Percentiles rank a stretch among this genome's conserved stretches.
These are phyloP conservation scores for Chauna torquata DNA, from an alignment of 2,113 vertebrate genomes.

Conservation along the genomic window DNA sequence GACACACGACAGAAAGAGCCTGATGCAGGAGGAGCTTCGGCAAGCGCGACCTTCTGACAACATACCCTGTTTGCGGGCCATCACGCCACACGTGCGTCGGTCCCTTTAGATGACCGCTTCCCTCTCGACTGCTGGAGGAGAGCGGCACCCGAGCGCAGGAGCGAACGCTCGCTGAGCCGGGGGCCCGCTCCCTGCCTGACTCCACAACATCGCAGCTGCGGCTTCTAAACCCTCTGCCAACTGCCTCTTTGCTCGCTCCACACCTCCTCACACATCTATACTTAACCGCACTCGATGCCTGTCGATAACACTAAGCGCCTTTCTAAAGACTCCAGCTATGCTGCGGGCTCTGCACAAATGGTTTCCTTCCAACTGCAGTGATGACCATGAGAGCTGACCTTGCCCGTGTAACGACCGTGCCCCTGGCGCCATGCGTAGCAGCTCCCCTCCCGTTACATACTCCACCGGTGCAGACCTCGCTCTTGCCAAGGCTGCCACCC, in stretches of 20 bases:
- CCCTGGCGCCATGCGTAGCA: fast-evolving
- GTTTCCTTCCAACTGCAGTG: not conserved
- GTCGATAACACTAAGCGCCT: fast-evolving
- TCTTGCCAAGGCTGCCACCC: not conserved
- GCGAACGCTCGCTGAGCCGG: fast-evolving
- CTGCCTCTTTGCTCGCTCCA: not conserved
- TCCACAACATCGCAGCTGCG: not conserved
- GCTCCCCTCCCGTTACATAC: not conserved
- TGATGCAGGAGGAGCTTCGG: fast-evolving
- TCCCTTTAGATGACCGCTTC: not conserved
- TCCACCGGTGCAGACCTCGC: not conserved
- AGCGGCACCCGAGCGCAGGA: fast-evolving
- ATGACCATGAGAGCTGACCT: not conserved
- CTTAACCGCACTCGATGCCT: not conserved
- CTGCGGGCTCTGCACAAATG: too few species aligned
- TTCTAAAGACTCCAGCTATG: not conserved
- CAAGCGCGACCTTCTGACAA: not conserved
- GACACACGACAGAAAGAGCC: fast-evolving
- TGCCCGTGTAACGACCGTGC: too few species aligned
- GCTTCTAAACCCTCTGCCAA: not conserved
- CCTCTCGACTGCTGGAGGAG: not conserved
- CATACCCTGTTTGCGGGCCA: fast-evolving
- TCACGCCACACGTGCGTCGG: fast-evolving
- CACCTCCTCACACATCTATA: fast-evolving
- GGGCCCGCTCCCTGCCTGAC: fast-evolving